phyloP scores from a whole-genome alignment of 2,888 invertebrate genomes.

The Parelbella ahira region DNA sequence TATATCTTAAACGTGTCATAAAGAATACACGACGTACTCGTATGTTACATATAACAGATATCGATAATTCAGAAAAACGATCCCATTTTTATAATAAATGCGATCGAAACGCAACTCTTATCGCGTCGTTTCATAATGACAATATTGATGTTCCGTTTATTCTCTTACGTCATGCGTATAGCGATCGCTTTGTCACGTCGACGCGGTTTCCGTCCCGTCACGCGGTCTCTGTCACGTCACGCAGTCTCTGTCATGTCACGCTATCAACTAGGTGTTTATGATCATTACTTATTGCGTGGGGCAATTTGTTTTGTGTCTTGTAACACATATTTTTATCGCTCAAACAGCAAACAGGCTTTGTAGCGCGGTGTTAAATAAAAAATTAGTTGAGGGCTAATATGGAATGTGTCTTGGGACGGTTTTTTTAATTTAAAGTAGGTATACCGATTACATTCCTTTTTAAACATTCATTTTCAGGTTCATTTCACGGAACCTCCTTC shows the following conservation, averaged over 20 bases:
- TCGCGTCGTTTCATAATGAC: conserved; percentile 21
- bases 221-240: conserved; percentile 16
- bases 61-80: conserved; percentile 20
- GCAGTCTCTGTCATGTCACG: conserved; percentile 16
- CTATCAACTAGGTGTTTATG: conserved; percentile 17
- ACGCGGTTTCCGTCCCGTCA: conserved; percentile 18
- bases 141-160: conserved; percentile 23
- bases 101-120: conserved; percentile 20
- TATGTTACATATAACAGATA: too few species aligned
- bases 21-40: too few species aligned
- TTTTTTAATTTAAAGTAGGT: too few species aligned
- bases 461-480: too few species aligned
- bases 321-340: too few species aligned
- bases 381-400: too few species aligned
- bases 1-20: too few species aligned
- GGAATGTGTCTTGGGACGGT: too few species aligned
- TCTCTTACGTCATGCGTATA: conserved; percentile 18
- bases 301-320: conserved; percentile 14
- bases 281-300: conserved; percentile 14
- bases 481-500: too few species aligned
- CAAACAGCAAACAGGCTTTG: too few species aligned
- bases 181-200: conserved; percentile 20
- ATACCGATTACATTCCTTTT: too few species aligned
- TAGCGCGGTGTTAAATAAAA: too few species aligned
- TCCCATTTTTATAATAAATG: conserved; percentile 15